Evolutionary conservation across 2,888 invertebrate species (phyloP), one percentile per base, ranked within the genome.

Genomic region (Aphodius sticticus): DNA sequence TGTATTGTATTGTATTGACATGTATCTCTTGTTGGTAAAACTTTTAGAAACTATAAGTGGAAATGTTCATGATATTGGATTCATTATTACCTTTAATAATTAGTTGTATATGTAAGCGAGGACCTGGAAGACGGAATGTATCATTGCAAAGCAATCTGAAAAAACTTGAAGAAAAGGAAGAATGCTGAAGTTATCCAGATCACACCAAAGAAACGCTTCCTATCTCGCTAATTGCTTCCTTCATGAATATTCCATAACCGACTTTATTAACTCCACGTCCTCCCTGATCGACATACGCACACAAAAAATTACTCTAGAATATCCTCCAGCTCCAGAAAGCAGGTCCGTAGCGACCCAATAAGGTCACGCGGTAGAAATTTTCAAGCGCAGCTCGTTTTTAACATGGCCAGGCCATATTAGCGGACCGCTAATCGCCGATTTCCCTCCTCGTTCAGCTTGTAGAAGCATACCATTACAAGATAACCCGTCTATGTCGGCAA

Each of bases 381-480:
- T 53, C 53, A 7, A 53, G 12, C 53, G 12, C 53, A 12, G 7
- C 53, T 53, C 7, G 53, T 53, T 53, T 53, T 53, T 53, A 53
- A 53, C 53, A 53, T 53, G 53, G 12, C 53, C 53, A 12, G 9
- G 53, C 53, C 53, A 53, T 53, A 53, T 53, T 53, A 53, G 53
- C 53, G 53, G 53, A 0, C 53, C 9, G 53, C 53, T 53, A 53
- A 53, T 53, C 53, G 53, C 12, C 53, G 53, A 53, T 53, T 53
- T 53, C 53, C 53, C 53, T 53, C 53, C 53, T 53, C 53, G 53
- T 53, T 53, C 53, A 53, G 53, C 53, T 53, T 53, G 53, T 53
- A 53, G 53, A 53, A 53, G 53, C 53, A 12, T 53, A 12, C 53
- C 53, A 53, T 53, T 53, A 53, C 53, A 53, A 53, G 53, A 53